Evolutionary conservation across 1,140 invertebrate genomes (phyloP), one percentile per base, ranked within the genome.

Genomic region (Lerema accius): DNA sequence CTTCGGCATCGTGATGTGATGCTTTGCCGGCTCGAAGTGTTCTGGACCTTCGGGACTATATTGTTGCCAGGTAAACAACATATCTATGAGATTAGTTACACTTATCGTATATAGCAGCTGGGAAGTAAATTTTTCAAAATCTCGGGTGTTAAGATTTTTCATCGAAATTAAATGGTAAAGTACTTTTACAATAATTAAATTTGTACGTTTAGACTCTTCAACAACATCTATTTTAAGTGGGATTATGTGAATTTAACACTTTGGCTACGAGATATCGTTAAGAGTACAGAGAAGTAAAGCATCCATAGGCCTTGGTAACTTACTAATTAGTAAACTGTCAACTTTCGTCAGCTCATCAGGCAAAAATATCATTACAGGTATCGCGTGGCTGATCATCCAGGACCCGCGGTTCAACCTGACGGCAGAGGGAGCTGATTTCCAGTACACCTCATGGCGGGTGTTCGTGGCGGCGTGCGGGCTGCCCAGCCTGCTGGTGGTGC

Each of bases 361-460:
- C 37, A 39, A 4, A 11, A 11, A 5, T 28, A 49, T 40, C 28
- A 19, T 77, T 84, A 5, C 80, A 93, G 93, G 87, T 39, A 86
- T 93, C 16, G 92, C 92, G 0, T 93, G 91, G 90, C 69, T 80
- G 17, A 89, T 91, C 46, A 92, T 92, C 75, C 92, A 88, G 26
- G 85, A 90, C 45, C 71, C 78, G 0, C 72, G 79, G 9, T 90
- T 83, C 70, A 86, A 81, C 37, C 50, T 81, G 17, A 85, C 80
- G 5, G 69, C 55, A 0, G 63, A 72, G 0, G 76, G 65, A 9
- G 82, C 90, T 0, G 73, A 65, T 11, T 93, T 92, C 81, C 79
- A 86, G 46, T 92, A 92, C 71, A 85, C 72, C 71, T 95, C 94
- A 1, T 97, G 96, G 96, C 91, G 96, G 32, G 92, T 96, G 9